Evolutionary conservation across 2,113 vertebrate genomes (phyloP).

Genomic region (Manacus vitellinus): DNA sequence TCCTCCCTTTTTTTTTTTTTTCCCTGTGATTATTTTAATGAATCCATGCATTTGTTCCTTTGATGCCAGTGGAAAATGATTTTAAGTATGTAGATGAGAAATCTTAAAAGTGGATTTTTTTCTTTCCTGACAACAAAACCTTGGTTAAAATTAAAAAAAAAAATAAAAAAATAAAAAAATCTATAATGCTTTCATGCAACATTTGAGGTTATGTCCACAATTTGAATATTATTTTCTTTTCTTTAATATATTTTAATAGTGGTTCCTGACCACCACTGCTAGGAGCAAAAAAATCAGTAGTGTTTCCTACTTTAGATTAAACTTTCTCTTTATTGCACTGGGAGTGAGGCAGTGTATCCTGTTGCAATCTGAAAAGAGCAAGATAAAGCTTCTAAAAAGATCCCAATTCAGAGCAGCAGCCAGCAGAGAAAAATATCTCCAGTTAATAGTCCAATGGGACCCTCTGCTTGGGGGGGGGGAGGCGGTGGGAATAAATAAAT

Average conservation of each 20-base stretch:
- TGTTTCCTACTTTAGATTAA: slow-evolving; percentile 19
- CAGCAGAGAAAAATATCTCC: neutral
- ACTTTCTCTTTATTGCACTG: slow-evolving; percentile 26
- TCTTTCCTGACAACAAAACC: slow-evolving; percentile 11
- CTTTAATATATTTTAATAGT: slow-evolving; percentile 9
- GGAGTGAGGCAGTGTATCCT: neutral
- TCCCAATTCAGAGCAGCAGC: neutral
- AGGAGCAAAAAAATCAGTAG: neutral
- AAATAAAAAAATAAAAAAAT: neutral
- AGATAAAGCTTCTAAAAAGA: slow-evolving; percentile 40
- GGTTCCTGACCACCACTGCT: neutral
- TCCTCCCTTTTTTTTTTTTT: neutral
- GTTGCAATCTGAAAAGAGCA: slow-evolving; percentile 13
- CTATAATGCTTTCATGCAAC: neutral
- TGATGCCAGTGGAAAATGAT: slow-evolving; percentile 42
- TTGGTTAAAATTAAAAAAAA: neutral
- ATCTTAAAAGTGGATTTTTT: slow-evolving; percentile 42
- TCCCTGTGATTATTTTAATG: slow-evolving; percentile 45
- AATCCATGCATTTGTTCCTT: slow-evolving; percentile 37
- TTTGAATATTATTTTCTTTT: slow-evolving; percentile 20
- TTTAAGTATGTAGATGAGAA: slow-evolving; percentile 60
- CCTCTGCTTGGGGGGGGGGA: neutral
- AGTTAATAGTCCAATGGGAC: neutral
- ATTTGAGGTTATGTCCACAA: neutral
- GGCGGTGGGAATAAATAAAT: neutral